These are phyloP conservation scores for Ophiothrix spiculata DNA, from an alignment of 35 echinoderm and acorn worm species.

Conservation along the genomic window DNA sequence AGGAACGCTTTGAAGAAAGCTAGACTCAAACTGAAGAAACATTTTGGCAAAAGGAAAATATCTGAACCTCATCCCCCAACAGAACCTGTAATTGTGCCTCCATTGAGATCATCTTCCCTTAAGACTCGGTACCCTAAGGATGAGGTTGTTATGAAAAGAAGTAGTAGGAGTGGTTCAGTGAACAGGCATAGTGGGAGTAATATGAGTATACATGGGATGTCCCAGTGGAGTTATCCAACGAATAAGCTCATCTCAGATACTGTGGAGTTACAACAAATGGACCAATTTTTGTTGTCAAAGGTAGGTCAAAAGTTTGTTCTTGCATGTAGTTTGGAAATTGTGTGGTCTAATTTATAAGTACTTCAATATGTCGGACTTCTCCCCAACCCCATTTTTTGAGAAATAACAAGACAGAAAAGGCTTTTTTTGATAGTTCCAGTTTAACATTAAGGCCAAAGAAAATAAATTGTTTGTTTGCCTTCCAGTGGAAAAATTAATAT, in stretches of 20 bases:
- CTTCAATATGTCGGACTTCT: too few relatives aligned
- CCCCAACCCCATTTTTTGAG: too few relatives aligned
- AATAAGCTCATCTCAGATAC: conserved; percentile 85
- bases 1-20: conserved; percentile 38
- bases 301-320: too few relatives aligned
- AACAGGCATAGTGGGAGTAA: conserved; percentile 36
- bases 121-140: conserved; percentile 9
- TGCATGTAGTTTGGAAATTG: too few relatives aligned
- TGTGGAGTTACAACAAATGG: conserved; percentile 74
- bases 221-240: conserved; percentile 96
- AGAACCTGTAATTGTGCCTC: not conserved
- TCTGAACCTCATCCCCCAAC: not conserved
- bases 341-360: too few relatives aligned
- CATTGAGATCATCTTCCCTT: not conserved
- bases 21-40: conserved; percentile 35
- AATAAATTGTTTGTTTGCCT: too few relatives aligned
- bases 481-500: too few relatives aligned
- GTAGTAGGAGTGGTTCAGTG: not conserved
- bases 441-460: too few relatives aligned
- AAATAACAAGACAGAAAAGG: too few relatives aligned
- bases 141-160: not conserved
- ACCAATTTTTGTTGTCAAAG: conserved; percentile 78
- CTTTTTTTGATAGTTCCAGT: too few relatives aligned
- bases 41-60: conserved; percentile 19
- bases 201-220: conserved; percentile 79